Conservation (phyloP, 2,888 invertebrate species). For the Patella caerulea region DNA sequence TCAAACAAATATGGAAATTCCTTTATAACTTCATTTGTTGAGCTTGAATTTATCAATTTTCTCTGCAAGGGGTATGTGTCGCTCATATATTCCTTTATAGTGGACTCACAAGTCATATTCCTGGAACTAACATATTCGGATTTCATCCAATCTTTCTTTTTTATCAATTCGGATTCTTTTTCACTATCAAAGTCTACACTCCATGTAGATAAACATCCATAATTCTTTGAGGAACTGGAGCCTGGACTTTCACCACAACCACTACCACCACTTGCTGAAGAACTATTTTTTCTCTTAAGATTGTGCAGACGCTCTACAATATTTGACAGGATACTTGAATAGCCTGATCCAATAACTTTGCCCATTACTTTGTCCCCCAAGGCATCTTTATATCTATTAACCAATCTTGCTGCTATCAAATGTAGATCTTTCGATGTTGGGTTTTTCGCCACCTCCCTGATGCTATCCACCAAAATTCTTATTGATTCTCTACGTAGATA, state of each 20-base stretch:
- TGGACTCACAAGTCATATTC: background rate
- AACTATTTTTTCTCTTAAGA: background rate
- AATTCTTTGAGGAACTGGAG: background rate
- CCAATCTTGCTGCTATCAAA: background rate
- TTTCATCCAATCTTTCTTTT: background rate
- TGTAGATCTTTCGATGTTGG: background rate
- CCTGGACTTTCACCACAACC: background rate
- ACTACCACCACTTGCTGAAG: background rate
- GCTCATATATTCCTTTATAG: background rate
- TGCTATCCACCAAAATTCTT: background rate
- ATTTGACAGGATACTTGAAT: background rate
- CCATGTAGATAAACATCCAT: constrained; percentile 2
- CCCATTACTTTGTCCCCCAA: constrained; percentile 3
- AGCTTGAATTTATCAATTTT: background rate
- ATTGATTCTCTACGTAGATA: background rate
- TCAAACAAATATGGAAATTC: background rate
- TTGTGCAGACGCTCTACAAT: background rate
- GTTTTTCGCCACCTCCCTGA: background rate
- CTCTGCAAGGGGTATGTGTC: background rate
- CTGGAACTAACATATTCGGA: background rate
- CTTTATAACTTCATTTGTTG: background rate
- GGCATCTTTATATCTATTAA: background rate
- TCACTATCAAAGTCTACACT: background rate
- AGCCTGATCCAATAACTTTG: constrained; percentile 3
- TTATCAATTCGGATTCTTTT: background rate